Base-by-base conservation (phyloP, 2,888 invertebrate genomes). In the Parascotia fuliginaria region DNA sequence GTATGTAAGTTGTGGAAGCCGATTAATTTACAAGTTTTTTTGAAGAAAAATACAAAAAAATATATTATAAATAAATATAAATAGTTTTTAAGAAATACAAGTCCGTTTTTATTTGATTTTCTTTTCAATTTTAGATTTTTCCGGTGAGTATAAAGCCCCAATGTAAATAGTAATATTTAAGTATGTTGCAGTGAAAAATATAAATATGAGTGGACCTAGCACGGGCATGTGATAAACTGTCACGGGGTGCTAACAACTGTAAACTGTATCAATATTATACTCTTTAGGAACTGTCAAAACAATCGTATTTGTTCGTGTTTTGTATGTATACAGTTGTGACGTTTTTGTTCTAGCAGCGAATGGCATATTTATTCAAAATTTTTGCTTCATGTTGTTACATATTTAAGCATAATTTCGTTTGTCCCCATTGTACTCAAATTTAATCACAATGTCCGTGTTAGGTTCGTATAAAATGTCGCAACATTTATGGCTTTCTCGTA, bases 81-180 rank as follows among this genome's bases (percentile, higher is more conserved):
- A 42, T 49, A 43, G 33, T 34, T 49, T n/a, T 29, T 49, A 43
- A 43, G 43, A 33, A 29, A 33, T 33, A 37, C 12, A 33, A 16
- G 39, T 49, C 15, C 28, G 36, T n/a, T 24, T 42, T 47, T 41
- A 29, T 47, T 47, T 34, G 32, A 16, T 22, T 41, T 38, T 11
- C n/a, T 19, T 13, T 24, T 24, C 9, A 22, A 22, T 16, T 29
- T 29, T 39, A 39, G 13, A 11, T 14, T 38, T 22, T 12, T 15
- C 7, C 12, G 24, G 24, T 27, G 9, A 24, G 14, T 38, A 27
- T 37, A 13, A 12, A 12, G 24, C 24, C 22, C 14, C 14, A 38
- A 9, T 38, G 36, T 14, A 22, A 22, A 40, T 31, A 31, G n/a
- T 29, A 29, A 6, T 29, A 29, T 29, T 12, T 3, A 2, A 29